Evolutionary conservation across 2,797 vertebrate species (phyloP).

Genomic region (Oreonectes daqikongensis): DNA sequence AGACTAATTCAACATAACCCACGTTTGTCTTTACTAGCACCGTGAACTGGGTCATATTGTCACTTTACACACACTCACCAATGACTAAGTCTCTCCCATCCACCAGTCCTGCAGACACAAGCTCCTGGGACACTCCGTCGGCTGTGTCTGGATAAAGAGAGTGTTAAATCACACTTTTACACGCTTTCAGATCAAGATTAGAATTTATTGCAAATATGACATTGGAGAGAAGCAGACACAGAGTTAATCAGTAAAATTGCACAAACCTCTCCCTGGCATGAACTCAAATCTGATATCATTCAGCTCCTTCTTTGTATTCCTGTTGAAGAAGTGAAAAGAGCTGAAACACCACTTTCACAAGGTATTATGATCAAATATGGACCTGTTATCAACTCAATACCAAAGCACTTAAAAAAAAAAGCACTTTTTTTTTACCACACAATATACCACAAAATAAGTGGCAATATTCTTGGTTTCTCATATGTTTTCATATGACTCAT

Average conservation of each 20-base stretch:
- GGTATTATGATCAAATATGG: neutral
- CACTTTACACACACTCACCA: conserved; percentile 77
- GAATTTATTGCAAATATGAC: neutral
- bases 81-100: conserved; percentile 97
- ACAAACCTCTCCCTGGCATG: conserved; percentile 94
- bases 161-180: neutral
- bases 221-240: neutral
- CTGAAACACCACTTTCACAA: neutral
- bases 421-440: too few relatives aligned
- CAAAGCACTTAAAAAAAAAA: neutral
- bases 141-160: conserved; percentile 86
- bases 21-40: neutral
- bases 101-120: conserved; percentile 96
- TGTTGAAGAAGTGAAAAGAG: conserved; percentile 57
- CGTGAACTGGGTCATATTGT: neutral
- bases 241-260: neutral
- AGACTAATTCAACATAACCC: neutral
- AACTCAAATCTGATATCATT: conserved; percentile 99
- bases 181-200: neutral
- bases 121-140: conserved; percentile 96
- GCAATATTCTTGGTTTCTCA: too few relatives aligned
- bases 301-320: conserved; percentile 97
- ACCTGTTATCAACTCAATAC: neutral
- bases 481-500: too few relatives aligned
- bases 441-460: too few relatives aligned